Base-by-base conservation (phyloP, 2,113 vertebrate species). In the Aix galericulata region DNA sequence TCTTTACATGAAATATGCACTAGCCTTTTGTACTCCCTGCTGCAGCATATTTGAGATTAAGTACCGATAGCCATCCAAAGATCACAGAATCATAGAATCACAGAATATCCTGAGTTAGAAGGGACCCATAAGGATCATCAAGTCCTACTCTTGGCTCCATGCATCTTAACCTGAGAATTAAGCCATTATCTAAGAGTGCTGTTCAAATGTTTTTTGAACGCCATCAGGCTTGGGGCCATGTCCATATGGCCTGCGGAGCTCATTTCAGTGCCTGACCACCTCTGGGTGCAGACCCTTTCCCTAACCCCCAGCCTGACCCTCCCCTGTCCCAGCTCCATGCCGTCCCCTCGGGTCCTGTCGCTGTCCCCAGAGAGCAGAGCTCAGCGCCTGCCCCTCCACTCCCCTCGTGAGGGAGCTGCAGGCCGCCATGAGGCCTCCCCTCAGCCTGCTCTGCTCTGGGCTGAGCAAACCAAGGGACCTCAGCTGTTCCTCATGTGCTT, bases 1-100 rank as follows among this genome's bases (percentile, higher is more conserved):
- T 40, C 20, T 59, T 46, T 4, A 14, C 11, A 12, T 2, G 0
- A 59, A 82, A 56, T 6, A 4, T 4, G 1, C 8, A 29, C 0
- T 1, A 42, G 2, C 8, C 29, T 38, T 71, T 82, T 48, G 6
- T 21, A 38, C 7, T 86, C 17, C 18, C 31, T 83, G 27, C 26
- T 25, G 2, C 46, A 32, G 13, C 5, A 0, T 6, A 50, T 38
- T 21, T 60, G 34, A 66, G 26, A 6, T 36, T 31, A 42, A 22
- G 23, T 40, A 77, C 7, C 5, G 22, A 6, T 0, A 71, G 48
- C 32, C 21, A 25, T 68, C 62, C 36, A 36, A 31, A 32, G 27
- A 40, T 12, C 36, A 40, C 3, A 63, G 36, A 63, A 27, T 10
- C 36, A 63, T 26, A 25, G 26, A 38, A 27, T 10, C 25, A 40